Percentiles rank a stretch among this genome's conserved stretches.
These are phyloP conservation scores for Heliconius melpomene DNA, from an alignment of 1,140 invertebrate genomes.

Conservation along the genomic window DNA sequence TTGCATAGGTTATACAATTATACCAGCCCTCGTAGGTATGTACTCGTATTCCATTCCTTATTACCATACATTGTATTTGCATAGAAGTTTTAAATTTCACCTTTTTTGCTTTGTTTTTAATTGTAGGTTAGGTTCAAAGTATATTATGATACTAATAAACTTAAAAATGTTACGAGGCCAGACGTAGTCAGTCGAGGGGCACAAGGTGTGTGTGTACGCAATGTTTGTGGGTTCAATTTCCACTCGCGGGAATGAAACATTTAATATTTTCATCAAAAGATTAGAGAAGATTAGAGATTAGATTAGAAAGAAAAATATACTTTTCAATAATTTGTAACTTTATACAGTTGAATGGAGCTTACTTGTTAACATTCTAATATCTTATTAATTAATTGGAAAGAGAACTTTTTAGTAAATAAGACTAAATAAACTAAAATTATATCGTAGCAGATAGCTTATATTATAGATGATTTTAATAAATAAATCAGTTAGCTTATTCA, in stretches of 20 bases:
- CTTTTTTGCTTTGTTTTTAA: background rate
- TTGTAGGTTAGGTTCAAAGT: background rate
- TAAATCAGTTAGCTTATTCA: background rate
- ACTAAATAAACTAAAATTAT: background rate
- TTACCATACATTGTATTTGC: conserved; percentile 9
- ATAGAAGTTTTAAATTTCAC: background rate
- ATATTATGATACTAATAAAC: no score
- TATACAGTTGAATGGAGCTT: background rate
- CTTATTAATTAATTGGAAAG: background rate
- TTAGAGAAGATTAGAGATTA: no score
- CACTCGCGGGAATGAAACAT: no score
- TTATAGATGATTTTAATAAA: background rate
- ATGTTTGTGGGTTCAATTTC: no score
- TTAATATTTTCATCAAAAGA: no score
- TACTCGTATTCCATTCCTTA: background rate
- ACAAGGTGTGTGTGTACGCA: no score
- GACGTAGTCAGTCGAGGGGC: no score
- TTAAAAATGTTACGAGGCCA: no score
- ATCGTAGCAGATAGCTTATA: background rate
- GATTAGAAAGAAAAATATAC: no score
- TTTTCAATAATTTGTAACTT: background rate
- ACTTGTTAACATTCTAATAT: background rate
- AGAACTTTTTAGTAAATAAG: background rate
- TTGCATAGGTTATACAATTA: conserved; percentile 1
- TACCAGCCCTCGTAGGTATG: background rate